Evolutionary conservation across 2,888 invertebrate genomes (phyloP).

Genomic region (Crossocerus cetratus): DNA sequence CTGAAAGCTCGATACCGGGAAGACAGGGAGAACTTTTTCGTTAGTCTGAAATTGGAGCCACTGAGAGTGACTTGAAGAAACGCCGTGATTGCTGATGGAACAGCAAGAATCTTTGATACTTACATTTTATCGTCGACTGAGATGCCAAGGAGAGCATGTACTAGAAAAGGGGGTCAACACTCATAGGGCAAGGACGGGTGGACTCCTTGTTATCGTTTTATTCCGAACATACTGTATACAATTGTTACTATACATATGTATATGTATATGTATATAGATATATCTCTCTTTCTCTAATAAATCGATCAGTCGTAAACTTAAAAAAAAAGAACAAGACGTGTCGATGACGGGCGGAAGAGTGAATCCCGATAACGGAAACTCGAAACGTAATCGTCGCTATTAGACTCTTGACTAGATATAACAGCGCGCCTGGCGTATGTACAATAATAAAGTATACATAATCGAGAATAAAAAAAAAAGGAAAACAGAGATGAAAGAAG

Average conservation of each 20-base stretch:
- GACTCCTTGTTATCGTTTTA: slow-evolving; percentile 56
- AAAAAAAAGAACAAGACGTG: slow-evolving; percentile 50
- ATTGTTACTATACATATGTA: slow-evolving; percentile 52
- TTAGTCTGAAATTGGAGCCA: slow-evolving; percentile 74
- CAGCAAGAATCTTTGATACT: neutral
- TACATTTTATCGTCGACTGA: neutral
- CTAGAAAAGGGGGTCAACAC: neutral
- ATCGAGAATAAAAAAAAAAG: slow-evolving; percentile 29
- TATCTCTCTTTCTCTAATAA: slow-evolving; percentile 36
- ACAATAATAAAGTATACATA: slow-evolving; percentile 45
- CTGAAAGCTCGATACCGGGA: slow-evolving; percentile 79
- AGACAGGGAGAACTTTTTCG: slow-evolving; percentile 78
- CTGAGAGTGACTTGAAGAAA: slow-evolving; percentile 40
- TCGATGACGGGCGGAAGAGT: slow-evolving; percentile 51
- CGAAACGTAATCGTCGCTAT: neutral
- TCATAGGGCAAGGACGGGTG: slow-evolving; percentile 21
- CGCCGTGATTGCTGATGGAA: slow-evolving; percentile 2
- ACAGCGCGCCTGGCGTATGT: slow-evolving; percentile 47
- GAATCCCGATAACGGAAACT: slow-evolving; percentile 29
- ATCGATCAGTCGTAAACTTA: slow-evolving; percentile 56
- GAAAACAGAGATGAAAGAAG: slow-evolving; percentile 14
- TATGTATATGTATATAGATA: slow-evolving; percentile 24
- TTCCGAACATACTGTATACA: slow-evolving; percentile 66
- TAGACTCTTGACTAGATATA: slow-evolving; percentile 54
- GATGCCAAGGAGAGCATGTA: too few species aligned